Evolutionary conservation across 2,113 vertebrate genomes (phyloP).

Genomic region (Serinus canaria): DNA sequence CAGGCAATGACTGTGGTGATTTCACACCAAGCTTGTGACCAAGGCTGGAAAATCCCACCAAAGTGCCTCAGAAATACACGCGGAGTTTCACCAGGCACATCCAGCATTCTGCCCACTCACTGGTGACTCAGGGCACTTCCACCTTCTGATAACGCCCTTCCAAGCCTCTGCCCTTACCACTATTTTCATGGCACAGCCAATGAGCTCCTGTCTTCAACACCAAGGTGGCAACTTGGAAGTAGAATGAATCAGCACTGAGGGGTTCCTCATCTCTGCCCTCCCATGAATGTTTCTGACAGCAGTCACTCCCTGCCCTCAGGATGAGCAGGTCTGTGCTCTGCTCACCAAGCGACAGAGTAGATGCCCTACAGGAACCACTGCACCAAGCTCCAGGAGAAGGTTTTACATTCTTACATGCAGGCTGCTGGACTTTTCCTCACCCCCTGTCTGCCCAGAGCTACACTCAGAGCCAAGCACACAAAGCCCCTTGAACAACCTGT

Average conservation of each 20-base stretch:
- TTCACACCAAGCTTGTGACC: neutral
- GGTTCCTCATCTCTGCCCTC: neutral
- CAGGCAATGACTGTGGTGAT: neutral
- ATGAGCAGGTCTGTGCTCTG: rapidly evolving
- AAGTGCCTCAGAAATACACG: neutral
- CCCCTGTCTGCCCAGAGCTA: neutral
- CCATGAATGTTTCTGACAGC: neutral
- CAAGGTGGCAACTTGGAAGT: neutral
- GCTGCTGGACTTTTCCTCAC: neutral
- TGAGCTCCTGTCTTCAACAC: neutral
- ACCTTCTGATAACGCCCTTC: neutral
- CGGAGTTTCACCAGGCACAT: neutral
- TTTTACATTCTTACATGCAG: neutral
- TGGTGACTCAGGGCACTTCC: neutral
- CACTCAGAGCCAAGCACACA: neutral
- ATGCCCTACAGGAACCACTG: neutral
- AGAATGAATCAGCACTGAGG: neutral
- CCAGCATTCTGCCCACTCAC: neutral
- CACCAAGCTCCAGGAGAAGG: neutral
- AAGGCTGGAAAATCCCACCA: neutral
- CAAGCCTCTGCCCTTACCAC: neutral
- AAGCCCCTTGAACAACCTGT: neutral
- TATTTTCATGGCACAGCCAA: neutral
- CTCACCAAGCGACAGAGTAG: rapidly evolving
- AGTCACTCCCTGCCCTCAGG: neutral